Conservation (phyloP, 2,113 vertebrate genomes). For the Gadus macrocephalus region DNA sequence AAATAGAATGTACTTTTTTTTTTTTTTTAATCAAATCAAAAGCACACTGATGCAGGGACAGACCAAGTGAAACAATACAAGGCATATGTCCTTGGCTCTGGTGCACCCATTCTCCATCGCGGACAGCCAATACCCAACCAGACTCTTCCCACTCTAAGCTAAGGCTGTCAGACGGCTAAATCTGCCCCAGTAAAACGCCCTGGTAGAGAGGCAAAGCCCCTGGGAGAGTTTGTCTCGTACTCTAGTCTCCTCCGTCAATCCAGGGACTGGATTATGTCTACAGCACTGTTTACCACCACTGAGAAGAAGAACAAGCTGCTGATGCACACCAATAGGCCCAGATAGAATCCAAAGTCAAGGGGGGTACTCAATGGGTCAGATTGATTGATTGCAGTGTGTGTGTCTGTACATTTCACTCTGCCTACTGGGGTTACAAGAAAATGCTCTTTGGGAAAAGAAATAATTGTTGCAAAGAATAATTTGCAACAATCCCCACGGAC, state of each 20-base stretch:
- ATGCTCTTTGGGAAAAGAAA: not conserved
- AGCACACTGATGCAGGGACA: slow-evolving; percentile 27
- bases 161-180: slow-evolving; percentile 63
- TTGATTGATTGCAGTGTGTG: not conserved
- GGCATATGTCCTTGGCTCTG: slow-evolving; percentile 37
- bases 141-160: slow-evolving; percentile 28
- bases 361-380: not conserved
- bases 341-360: not conserved
- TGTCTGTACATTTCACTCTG: not conserved
- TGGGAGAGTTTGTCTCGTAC: slow-evolving; percentile 57
- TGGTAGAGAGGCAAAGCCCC: slow-evolving; percentile 53
- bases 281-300: slow-evolving; percentile 11
- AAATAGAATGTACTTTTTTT: too few species aligned
- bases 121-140: slow-evolving; percentile 36
- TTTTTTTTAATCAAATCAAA: not conserved
- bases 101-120: slow-evolving; percentile 35
- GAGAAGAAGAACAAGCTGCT: slow-evolving; percentile 2
- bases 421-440: not conserved
- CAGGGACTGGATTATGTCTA: slow-evolving; percentile 39
- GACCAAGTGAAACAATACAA: not conserved
- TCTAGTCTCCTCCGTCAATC: slow-evolving; percentile 51
- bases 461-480: too few species aligned
- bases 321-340: slow-evolving; percentile 4
- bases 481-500: too few species aligned
- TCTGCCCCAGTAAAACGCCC: slow-evolving; percentile 60